Base-by-base conservation (phyloP, 2,113 vertebrate genomes). In the Microcebus tavaratra region DNA sequence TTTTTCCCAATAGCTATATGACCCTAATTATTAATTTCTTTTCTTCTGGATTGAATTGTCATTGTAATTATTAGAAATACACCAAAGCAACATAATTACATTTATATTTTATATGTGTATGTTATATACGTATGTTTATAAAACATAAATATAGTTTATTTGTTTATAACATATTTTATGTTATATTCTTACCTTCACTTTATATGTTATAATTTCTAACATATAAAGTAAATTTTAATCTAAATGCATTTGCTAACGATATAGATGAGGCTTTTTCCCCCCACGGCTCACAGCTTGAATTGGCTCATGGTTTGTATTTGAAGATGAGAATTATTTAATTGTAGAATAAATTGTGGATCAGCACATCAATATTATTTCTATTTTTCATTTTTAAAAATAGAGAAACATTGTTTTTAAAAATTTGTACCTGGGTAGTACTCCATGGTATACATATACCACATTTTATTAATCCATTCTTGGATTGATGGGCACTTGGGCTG, bases 381-480 rank as follows among this genome's bases (percentile, higher is more conserved):
- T 31, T 53, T 80, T 88, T 65, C 13, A 89, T 73, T 82, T 90
- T 83, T 87, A 50, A 70, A 57, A 93, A 86, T 34, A n/a, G 48
- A 95, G 4, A 92, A 70, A 94, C 27, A 36, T 29, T 92, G 13
- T 84, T 80, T 70, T 95, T 21, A 68, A 94, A 94, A 91, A 85
- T 65, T 23, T 21, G 13, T n/a, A n/a, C n/a, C n/a, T n/a, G n/a
- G n/a, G n/a, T n/a, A n/a, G n/a, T n/a, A n/a, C n/a, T n/a, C n/a
- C n/a, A n/a, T n/a, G n/a, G n/a, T n/a, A n/a, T n/a, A n/a, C n/a
- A n/a, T n/a, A n/a, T n/a, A n/a, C n/a, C n/a, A n/a, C n/a, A n/a
- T n/a, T n/a, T n/a, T n/a, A n/a, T n/a, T n/a, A n/a, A n/a, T n/a
- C n/a, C n/a, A n/a, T n/a, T n/a, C n/a, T n/a, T n/a, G n/a, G n/a